Conservation (phyloP, 2,888 invertebrate genomes). For the Phengaris arion region DNA sequence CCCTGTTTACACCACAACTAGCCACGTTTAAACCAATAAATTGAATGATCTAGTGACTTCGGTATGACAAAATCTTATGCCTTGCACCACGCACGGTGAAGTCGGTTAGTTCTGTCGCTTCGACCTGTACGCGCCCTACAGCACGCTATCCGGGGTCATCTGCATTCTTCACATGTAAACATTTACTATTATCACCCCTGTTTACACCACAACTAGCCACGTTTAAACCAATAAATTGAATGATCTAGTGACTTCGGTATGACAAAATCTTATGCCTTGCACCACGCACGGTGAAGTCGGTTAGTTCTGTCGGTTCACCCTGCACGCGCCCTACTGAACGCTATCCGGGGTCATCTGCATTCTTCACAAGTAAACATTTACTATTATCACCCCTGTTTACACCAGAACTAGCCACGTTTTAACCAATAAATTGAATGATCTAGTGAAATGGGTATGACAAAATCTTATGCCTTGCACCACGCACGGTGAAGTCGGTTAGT, state of each 20-base stretch:
- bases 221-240: background rate
- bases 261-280: background rate
- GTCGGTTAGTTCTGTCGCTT: constrained; percentile 8
- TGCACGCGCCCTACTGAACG: constrained; percentile 2
- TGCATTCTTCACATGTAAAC: constrained; percentile 15
- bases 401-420: background rate
- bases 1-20: background rate
- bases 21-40: background rate
- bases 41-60: too few species aligned
- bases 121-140: background rate
- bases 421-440: background rate
- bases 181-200: constrained; percentile 13
- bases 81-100: background rate
- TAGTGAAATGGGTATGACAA: too few species aligned
- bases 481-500: background rate
- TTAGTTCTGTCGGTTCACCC: constrained; percentile 8
- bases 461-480: background rate
- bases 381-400: constrained; percentile 18
- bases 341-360: constrained; percentile 20
- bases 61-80: too few species aligned
- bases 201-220: background rate
- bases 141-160: constrained; percentile 18
- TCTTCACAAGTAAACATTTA: constrained; percentile 19
- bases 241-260: too few species aligned
- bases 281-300: background rate